Evolutionary conservation across 2,113 vertebrate species (phyloP).

Genomic region (Rattus rattus): DNA sequence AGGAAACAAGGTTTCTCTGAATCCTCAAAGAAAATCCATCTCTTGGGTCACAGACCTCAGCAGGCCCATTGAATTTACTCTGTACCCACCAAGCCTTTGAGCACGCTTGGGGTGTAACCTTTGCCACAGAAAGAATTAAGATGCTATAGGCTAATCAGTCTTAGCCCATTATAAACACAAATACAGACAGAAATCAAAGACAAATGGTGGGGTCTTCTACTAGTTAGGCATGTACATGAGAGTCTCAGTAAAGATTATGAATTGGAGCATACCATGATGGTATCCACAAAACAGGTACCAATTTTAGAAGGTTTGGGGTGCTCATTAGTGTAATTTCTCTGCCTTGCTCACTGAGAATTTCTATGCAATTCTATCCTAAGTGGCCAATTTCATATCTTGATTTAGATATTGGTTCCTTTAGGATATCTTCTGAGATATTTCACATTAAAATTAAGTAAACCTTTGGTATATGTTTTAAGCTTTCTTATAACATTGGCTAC

Average conservation of each 20-base stretch:
- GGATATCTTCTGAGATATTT: background rate
- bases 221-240: background rate
- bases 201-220: background rate
- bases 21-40: background rate
- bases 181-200: background rate
- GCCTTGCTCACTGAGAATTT: background rate
- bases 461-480: background rate
- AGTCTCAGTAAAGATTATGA: background rate
- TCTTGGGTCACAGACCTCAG: background rate
- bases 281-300: background rate
- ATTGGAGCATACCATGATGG: background rate
- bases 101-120: background rate
- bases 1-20: background rate
- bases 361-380: background rate
- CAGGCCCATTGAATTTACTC: background rate
- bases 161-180: background rate
- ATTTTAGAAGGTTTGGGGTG: background rate
- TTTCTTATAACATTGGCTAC: background rate
- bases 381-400: background rate
- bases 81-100: background rate
- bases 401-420: background rate
- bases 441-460: background rate
- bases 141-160: fast-evolving
- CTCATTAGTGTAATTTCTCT: background rate
- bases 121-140: background rate